Evolutionary conservation across 2,797 vertebrate species (phyloP).

Genomic region (Tragelaphus eurycerus): DNA sequence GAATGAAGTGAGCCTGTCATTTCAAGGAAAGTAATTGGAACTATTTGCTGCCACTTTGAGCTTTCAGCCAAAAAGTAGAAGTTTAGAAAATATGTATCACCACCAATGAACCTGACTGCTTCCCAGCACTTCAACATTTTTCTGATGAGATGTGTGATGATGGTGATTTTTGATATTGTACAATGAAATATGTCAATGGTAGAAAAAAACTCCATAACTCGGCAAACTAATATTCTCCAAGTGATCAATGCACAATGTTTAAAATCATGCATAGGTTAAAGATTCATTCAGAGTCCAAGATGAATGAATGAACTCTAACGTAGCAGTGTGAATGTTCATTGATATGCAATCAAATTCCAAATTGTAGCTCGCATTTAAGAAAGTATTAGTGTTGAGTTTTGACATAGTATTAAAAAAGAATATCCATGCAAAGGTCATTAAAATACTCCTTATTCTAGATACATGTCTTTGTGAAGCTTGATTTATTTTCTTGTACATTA

Average conservation of each 20-base stretch:
- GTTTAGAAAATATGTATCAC: neutral
- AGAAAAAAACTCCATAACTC: neutral
- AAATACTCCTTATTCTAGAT: neutral
- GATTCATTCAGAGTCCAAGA: neutral
- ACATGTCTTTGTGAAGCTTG: neutral
- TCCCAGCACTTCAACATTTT: neutral
- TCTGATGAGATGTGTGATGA: neutral
- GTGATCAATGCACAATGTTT: neutral
- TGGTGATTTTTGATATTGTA: neutral
- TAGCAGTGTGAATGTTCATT: neutral
- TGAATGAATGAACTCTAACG: neutral
- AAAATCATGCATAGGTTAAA: neutral
- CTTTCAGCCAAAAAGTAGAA: neutral
- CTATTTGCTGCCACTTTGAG: neutral
- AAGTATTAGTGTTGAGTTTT: neutral
- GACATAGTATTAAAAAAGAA: neutral
- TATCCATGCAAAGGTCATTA: neutral
- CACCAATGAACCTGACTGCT: neutral
- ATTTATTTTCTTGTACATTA: neutral
- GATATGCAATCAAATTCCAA: neutral
- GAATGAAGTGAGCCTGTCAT: neutral
- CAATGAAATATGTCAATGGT: neutral
- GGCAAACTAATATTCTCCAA: neutral
- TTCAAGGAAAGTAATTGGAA: neutral
- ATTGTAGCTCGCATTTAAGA: neutral